Percentiles rank a stretch among this genome's conserved stretches.
These are phyloP conservation scores for Bombycilla garrulus DNA, from an alignment of 2,113 vertebrate species.

Conservation along the genomic window DNA sequence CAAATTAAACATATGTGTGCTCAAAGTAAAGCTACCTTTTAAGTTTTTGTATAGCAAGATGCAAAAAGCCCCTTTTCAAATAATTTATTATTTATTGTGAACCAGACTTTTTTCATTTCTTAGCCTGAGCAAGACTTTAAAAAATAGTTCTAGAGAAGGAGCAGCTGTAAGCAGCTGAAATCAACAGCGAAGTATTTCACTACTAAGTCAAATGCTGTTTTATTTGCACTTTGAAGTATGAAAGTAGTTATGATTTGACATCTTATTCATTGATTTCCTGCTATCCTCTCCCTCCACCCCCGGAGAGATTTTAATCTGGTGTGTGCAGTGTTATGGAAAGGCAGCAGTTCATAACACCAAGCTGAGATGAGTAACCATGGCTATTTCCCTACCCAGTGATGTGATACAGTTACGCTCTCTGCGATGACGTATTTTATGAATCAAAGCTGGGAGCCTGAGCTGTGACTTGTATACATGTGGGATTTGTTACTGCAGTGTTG, in stretches of 20 bases:
- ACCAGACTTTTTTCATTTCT: not conserved
- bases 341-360: not conserved
- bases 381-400: slow-evolving; percentile 18
- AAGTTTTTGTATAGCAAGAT: not conserved
- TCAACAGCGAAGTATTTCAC: not conserved
- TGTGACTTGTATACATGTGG: not conserved
- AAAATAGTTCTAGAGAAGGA: not conserved
- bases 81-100: not conserved
- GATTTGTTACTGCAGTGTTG: not conserved
- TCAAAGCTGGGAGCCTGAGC: slow-evolving; percentile 22
- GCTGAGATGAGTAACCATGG: slow-evolving; percentile 25
- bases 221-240: not conserved
- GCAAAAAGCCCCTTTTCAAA: not conserved
- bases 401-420: not conserved
- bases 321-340: not conserved
- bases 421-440: slow-evolving; percentile 17
- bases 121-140: not conserved
- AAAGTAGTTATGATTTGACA: not conserved
- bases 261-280: not conserved
- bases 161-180: not conserved
- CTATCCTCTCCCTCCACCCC: not conserved
- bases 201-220: not conserved
- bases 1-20: not conserved
- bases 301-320: not conserved
- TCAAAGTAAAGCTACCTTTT: not conserved